A percentile compares a stretch with the other conserved stretches of the same genome.
These are phyloP conservation scores for Tinamus guttatus DNA, from an alignment of 2,113 vertebrate species.

Conservation along the genomic window DNA sequence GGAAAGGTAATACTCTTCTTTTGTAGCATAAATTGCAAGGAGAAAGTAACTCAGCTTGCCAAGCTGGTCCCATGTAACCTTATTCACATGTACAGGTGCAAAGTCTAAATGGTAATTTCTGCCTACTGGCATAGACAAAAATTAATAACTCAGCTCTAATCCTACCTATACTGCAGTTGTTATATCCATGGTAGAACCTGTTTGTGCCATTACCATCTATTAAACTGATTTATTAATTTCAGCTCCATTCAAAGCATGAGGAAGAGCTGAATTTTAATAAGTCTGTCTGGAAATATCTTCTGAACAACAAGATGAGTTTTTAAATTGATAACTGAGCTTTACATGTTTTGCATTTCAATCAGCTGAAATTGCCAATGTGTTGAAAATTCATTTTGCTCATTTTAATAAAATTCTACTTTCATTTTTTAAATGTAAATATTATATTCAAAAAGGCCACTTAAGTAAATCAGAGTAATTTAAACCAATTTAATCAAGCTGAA, in stretches of 20 bases:
- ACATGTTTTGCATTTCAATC: neutral
- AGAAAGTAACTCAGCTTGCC: neutral
- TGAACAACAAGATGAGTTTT: neutral
- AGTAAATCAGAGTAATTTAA: neutral
- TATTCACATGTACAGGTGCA: neutral
- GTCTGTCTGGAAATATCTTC: neutral
- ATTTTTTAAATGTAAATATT: neutral
- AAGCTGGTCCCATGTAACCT: neutral
- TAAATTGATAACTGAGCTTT: neutral
- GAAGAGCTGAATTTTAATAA: neutral
- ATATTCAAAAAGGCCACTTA: neutral
- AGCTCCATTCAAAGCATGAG: neutral
- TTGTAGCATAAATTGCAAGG: neutral
- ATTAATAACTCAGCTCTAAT: neutral
- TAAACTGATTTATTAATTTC: neutral
- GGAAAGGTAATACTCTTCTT: neutral
- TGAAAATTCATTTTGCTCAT: neutral
- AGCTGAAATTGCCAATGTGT: neutral
- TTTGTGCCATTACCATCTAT: neutral
- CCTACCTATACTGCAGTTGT: neutral
- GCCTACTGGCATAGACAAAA: neutral
- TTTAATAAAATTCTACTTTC: neutral
- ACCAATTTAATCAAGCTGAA: neutral
- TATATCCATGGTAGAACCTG: neutral
- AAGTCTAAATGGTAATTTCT: neutral